phyloP scores from a whole-genome alignment of 2,888 invertebrate genomes.

The Drosophila mercatorum region DNA sequence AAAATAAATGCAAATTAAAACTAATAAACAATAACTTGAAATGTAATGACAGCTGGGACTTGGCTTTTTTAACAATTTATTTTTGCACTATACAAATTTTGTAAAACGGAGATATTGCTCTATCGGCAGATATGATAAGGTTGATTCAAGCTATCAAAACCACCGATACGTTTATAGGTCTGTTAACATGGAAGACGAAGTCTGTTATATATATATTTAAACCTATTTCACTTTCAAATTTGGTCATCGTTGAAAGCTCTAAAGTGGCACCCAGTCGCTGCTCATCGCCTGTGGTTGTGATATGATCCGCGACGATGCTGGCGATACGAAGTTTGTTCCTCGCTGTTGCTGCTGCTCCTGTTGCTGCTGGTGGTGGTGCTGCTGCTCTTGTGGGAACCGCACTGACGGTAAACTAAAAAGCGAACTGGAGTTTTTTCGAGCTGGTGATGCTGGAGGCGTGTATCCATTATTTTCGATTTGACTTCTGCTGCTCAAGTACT shows the following conservation, averaged over 20 bases:
- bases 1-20: conserved; percentile 57
- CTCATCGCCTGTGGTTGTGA: not conserved
- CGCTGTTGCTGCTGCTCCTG: not conserved
- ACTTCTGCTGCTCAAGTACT: not conserved
- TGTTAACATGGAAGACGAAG: not conserved
- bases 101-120: conserved; percentile 11
- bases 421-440: not conserved
- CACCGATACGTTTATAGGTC: conserved; percentile 31
- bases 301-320: not conserved
- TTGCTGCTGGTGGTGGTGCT: not conserved
- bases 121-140: conserved; percentile 22
- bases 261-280: conserved; percentile 32
- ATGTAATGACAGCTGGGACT: conserved; percentile 6
- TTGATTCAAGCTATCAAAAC: conserved; percentile 5
- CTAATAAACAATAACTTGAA: conserved; percentile 49
- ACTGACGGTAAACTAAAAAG: not conserved
- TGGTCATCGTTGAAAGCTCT: conserved; percentile 7
- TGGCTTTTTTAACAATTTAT: not conserved
- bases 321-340: not conserved
- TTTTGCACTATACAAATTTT: conserved; percentile 8
- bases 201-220: conserved; percentile 3
- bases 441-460: not conserved
- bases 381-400: not conserved
- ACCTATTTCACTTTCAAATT: conserved; percentile 26
- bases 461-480: not conserved